Evolutionary conservation across 1,140 invertebrate species (phyloP), one percentile per base, ranked within the genome.

Genomic region (Parapsyche elsis): DNA sequence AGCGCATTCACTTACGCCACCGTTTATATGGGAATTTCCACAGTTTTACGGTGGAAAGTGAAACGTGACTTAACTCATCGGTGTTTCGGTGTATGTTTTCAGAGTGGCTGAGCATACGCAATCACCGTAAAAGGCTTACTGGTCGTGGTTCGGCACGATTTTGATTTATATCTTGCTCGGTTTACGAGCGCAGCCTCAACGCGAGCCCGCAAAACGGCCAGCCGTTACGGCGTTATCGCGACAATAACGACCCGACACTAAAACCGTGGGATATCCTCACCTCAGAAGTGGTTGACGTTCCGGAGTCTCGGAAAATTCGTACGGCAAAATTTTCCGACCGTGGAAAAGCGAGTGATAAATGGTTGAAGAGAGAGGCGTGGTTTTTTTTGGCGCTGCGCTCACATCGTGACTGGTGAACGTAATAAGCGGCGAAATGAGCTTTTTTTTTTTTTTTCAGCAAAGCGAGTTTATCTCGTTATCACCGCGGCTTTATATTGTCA

Each of bases 51-150:
- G 30, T 38, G 1, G 21, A 61, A 61, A 9, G 57, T 21, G 57
- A 19, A 61, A 61, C 57, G 57, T 61, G 57, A 61, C 57, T 61
- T 61, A 61, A 61, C 57, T 61, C 57, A 61, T 61, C 57, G 57
- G 21, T 19, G 57, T 16, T 16, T 16, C 16, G 9, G n/a, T n/a
- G n/a, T n/a, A n/a, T n/a, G n/a, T n/a, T n/a, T n/a, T n/a, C n/a
- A n/a, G 53, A 61, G 57, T 19, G 57, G 9, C 57, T 61, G 21
- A 61, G 21, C 57, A 61, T 61, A 61, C 57, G 57, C 57, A 61
- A 61, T 61, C 57, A 61, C 57, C 57, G 57, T 61, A 61, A 61
- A 61, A 61, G 57, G 57, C 21, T 38, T 7, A 7, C 30, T 7
- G 7, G 7, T 7, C 30, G 7, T 38, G 30, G 30, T 38, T 38